Evolutionary conservation across 2,797 vertebrate species (phyloP), one percentile per base, ranked within the genome.

Genomic region (Fratercula arctica): DNA sequence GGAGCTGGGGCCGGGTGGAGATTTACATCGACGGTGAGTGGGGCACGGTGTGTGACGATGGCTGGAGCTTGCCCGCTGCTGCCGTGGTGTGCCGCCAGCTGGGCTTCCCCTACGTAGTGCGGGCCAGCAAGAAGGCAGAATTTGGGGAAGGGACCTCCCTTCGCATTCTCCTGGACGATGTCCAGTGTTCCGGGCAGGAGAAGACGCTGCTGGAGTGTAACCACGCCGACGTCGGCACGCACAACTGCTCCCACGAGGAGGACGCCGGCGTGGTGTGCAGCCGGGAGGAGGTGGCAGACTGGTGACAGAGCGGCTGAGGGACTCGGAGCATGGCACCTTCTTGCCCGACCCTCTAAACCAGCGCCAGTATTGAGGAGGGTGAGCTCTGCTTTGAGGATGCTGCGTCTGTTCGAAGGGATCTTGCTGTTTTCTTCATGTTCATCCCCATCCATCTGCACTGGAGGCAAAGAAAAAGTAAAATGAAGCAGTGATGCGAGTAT

Each of bases 11-110:
- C 25, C 97, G 99, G 8, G 99, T 99, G 85, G 99, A 99, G 97
- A 80, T 99, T 56, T 99, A 98, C 26, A 76, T 97, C 12, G 80
- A 97, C 0, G 98, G 98, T 1, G 85, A 98, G 66, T 99, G 99
- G 99, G 99, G 99, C 48, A 99, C 99, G 0, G 98, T 99, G 61
- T 99, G 99, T 3, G 99, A 99, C 1, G 99, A 99, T 7, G 97
- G 98, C 19, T 99, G 99, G 99, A 97, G 96, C 85, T 64, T 21
- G 8, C 73, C 96, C 2, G 98, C 98, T 0, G 99, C 99, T 0
- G 72, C 94, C 0, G 99, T 99, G 46, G 99, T 99, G 77, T 99
- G 99, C 89, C 98, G 95, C 51, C 99, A 99, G 97, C 97, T 99
- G 59, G 99, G 99, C 67, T 99, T 98, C 89, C 95, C 72, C 7